A percentile compares a stretch with the other conserved stretches of the same genome.
These are phyloP conservation scores for Sorex araneus DNA, from an alignment of 2,113 vertebrate species.

Conservation along the genomic window DNA sequence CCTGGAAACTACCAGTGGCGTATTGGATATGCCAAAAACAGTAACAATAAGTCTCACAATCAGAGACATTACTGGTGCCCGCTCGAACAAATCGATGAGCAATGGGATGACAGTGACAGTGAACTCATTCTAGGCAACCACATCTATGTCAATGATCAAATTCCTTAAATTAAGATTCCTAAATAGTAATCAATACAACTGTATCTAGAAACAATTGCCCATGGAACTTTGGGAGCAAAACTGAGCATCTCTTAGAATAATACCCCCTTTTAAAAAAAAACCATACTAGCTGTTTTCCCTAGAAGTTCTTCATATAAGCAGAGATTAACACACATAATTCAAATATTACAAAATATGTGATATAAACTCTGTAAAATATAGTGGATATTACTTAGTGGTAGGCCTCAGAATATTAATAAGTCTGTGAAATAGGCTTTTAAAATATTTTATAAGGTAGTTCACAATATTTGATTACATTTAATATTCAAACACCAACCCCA, in stretches of 20 bases:
- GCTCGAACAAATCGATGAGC: too few relatives aligned
- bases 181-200: conserved; percentile 41
- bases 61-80: too few relatives aligned
- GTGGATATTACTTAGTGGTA: neutral
- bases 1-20: too few relatives aligned
- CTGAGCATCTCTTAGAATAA: conserved; percentile 15
- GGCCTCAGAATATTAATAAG: conserved; percentile 6
- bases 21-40: too few relatives aligned
- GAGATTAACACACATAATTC: neutral
- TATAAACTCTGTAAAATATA: neutral
- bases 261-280: neutral
- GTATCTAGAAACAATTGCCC: conserved; percentile 33
- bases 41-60: too few relatives aligned
- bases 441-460: too few relatives aligned
- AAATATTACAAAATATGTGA: conserved; percentile 27
- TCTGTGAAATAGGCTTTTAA: conserved; percentile 38
- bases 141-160: neutral
- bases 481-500: too few relatives aligned
- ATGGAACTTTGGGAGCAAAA: conserved; percentile 51
- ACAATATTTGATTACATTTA: too few relatives aligned
- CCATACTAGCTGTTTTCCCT: conserved; percentile 6
- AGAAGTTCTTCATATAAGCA: neutral
- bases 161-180: conserved; percentile 40
- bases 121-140: neutral
- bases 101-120: too few relatives aligned